These are phyloP conservation scores for Mesitornis unicolor DNA, from an alignment of 2,113 vertebrate species.

Conservation along the genomic window DNA sequence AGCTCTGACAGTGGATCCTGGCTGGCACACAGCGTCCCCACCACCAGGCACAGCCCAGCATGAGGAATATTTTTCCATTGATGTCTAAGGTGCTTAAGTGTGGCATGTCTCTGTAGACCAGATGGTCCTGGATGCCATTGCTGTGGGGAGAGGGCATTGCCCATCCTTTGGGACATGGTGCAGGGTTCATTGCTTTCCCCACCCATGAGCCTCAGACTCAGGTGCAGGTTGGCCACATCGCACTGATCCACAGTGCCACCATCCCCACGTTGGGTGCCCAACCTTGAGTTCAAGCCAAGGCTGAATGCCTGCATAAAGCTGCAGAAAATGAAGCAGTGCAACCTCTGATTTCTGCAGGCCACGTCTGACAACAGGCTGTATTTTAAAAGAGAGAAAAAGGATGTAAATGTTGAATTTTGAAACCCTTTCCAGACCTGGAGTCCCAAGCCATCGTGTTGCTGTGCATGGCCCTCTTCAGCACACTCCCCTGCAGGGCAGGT, in stretches of 20 bases:
- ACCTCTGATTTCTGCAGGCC: background rate
- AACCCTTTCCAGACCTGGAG: background rate
- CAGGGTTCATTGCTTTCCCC: background rate
- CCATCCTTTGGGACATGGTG: accelerated
- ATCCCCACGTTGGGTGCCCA: background rate
- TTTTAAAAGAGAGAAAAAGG: background rate
- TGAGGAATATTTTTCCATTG: background rate
- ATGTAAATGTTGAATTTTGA: background rate
- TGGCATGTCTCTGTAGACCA: background rate
- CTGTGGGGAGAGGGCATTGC: background rate
- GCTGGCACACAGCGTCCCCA: background rate
- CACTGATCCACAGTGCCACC: background rate
- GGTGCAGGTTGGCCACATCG: background rate
- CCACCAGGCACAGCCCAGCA: background rate
- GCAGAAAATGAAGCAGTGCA: background rate
- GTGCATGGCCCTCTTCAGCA: background rate
- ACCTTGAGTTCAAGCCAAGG: background rate
- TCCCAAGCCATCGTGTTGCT: background rate
- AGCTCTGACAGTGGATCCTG: accelerated
- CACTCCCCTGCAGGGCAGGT: background rate
- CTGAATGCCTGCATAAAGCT: background rate
- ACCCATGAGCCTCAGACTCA: background rate
- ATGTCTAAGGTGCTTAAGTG: background rate
- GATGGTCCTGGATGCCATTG: background rate
- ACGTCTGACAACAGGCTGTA: background rate